These are phyloP conservation scores for Pyrgilauda ruficollis DNA, from an alignment of 2,113 vertebrate species.

Conservation along the genomic window DNA sequence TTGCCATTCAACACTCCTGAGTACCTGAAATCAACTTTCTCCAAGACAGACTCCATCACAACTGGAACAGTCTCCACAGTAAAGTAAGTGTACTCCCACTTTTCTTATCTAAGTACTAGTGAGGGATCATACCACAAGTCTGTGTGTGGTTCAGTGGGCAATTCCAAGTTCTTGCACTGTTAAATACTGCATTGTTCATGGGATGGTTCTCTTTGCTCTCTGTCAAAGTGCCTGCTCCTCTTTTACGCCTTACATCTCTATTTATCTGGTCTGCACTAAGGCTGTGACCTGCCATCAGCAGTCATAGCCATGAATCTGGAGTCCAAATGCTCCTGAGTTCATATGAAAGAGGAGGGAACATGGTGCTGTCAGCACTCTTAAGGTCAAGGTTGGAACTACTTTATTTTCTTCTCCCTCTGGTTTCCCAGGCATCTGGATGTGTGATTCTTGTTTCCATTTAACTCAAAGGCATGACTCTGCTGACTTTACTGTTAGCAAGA, in stretches of 20 bases:
- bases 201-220: background rate
- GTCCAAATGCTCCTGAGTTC: background rate
- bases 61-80: slow-evolving; percentile 97
- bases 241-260: background rate
- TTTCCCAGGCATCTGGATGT: background rate
- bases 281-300: background rate
- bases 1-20: slow-evolving; percentile 89
- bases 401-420: background rate
- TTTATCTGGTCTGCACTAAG: background rate
- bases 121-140: background rate
- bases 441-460: background rate
- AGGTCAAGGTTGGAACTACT: background rate
- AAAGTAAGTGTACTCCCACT: slow-evolving; percentile 82
- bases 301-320: background rate
- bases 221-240: background rate
- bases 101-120: background rate
- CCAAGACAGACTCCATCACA: slow-evolving; percentile 99
- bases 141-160: background rate
- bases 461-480: background rate
- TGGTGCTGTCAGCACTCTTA: background rate
- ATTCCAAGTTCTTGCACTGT: rapidly evolving
- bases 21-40: slow-evolving; percentile 96
- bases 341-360: background rate
- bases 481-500: background rate
- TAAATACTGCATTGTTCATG: background rate